Conservation (phyloP, 2,113 vertebrate species). For the Psittacus erithacus region DNA sequence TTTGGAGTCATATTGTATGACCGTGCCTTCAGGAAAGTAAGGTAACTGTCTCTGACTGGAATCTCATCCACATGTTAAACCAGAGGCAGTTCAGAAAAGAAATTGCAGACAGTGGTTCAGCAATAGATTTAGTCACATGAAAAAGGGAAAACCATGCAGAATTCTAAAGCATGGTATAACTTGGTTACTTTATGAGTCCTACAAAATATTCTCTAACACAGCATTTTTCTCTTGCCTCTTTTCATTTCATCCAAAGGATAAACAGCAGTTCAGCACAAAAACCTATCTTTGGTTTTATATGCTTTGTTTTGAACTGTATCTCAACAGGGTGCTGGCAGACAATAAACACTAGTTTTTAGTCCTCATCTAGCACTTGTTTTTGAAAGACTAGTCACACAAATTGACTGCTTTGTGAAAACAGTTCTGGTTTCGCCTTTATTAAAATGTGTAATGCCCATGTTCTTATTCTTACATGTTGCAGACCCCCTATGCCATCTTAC, state of each 20-base stretch:
- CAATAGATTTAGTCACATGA: slow-evolving; percentile 14
- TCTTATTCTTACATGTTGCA: background rate
- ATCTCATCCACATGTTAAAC: slow-evolving; percentile 44
- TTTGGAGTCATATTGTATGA: background rate
- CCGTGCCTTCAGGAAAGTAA: slow-evolving; percentile 44
- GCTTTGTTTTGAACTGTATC: background rate
- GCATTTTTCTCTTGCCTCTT: background rate
- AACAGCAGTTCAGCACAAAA: background rate
- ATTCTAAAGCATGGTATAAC: background rate
- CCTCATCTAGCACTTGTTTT: background rate
- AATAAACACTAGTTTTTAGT: background rate
- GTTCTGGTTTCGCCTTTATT: background rate
- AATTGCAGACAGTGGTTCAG: background rate
- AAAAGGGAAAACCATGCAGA: slow-evolving; percentile 7
- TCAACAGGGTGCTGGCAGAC: background rate
- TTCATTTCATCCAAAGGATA: background rate
- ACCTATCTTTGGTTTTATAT: background rate
- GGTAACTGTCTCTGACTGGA: background rate
- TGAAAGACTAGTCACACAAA: background rate
- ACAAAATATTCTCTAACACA: background rate
- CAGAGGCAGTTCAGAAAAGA: background rate
- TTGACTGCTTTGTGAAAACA: background rate
- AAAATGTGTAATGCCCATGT: background rate
- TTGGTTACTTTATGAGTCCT: background rate
- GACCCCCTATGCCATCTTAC: background rate